Evolutionary conservation across 2,888 invertebrate species (phyloP).

Genomic region (Caenorhabditis doughertyi): DNA sequence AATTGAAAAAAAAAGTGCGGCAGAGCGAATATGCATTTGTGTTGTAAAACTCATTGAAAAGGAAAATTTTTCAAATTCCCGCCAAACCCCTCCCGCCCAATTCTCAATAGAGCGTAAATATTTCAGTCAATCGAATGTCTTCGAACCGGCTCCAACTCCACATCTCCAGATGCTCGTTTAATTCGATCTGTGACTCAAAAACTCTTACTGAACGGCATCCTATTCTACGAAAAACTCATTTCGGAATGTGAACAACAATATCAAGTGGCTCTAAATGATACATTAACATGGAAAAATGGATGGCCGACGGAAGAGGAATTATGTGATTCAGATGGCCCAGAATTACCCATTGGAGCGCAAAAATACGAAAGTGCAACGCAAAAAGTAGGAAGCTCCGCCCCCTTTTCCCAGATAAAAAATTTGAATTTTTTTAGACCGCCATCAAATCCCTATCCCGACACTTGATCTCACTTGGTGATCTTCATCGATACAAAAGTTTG

Average conservation of each 20-base stretch:
- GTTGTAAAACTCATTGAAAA: too few relatives aligned
- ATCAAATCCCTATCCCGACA: slow-evolving; percentile 89
- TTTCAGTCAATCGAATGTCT: slow-evolving; percentile 51
- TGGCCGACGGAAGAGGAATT: slow-evolving; percentile 24
- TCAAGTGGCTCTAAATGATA: slow-evolving; percentile 86
- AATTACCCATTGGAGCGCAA: slow-evolving; percentile 31
- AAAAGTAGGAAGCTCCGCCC: slow-evolving; percentile 36
- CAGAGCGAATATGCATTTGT: too few relatives aligned
- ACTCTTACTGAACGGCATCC: slow-evolving; percentile 57
- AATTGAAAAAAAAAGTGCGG: too few relatives aligned
- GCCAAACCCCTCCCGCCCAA: too few relatives aligned
- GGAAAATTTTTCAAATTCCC: too few relatives aligned
- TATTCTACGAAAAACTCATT: slow-evolving; percentile 89
- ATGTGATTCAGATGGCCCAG: neutral
- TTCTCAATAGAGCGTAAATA: too few relatives aligned
- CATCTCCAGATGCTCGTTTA: slow-evolving; percentile 29
- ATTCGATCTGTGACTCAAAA: slow-evolving; percentile 42
- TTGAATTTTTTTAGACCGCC: slow-evolving; percentile 57
- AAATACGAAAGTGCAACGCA: slow-evolving; percentile 6
- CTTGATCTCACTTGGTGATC: slow-evolving; percentile 92
- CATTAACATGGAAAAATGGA: slow-evolving; percentile 37
- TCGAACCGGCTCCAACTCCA: slow-evolving; percentile 41
- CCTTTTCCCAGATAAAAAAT: neutral
- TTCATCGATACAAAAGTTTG: slow-evolving; percentile 93
- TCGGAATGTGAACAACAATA: slow-evolving; percentile 88